phyloP scores from a whole-genome alignment of 1,140 invertebrate species.

The Ceratina japonica region DNA sequence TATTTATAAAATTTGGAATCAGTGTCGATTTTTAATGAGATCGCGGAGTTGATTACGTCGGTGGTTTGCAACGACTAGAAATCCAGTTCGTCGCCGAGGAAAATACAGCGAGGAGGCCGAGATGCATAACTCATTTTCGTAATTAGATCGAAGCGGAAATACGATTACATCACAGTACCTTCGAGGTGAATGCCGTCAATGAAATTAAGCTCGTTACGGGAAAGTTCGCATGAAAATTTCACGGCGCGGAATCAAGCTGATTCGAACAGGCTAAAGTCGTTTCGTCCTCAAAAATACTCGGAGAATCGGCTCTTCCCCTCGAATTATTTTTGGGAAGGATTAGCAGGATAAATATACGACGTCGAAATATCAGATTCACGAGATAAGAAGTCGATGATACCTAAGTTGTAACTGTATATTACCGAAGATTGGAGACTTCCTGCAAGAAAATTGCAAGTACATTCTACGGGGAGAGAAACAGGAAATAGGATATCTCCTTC shows the following conservation, averaged over 20 bases:
- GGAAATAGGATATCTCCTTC: not conserved
- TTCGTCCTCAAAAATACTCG: not conserved
- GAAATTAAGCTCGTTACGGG: slow-evolving; percentile 52
- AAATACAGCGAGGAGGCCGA: not conserved
- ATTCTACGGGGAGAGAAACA: not conserved
- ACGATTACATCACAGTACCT: slow-evolving; percentile 50
- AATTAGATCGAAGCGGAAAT: slow-evolving; percentile 45
- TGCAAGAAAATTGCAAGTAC: too few species aligned
- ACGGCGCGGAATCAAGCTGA: slow-evolving; percentile 28
- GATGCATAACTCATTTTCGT: slow-evolving; percentile 47
- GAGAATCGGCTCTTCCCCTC: not conserved
- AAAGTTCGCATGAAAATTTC: slow-evolving; percentile 48
- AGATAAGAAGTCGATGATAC: not conserved
- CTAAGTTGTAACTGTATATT: too few species aligned
- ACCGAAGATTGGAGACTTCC: not conserved
- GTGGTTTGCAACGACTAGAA: not conserved
- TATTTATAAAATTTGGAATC: too few species aligned
- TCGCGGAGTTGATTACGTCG: not conserved
- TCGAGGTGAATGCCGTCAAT: slow-evolving; percentile 39
- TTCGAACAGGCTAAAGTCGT: not conserved
- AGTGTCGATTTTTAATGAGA: not conserved
- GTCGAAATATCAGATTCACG: too few species aligned
- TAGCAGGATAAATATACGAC: too few species aligned
- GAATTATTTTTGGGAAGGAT: not conserved
- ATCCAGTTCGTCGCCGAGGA: not conserved